phyloP scores from a whole-genome alignment of 1,140 invertebrate genomes.

The Yoshiicerus persimilis region DNA sequence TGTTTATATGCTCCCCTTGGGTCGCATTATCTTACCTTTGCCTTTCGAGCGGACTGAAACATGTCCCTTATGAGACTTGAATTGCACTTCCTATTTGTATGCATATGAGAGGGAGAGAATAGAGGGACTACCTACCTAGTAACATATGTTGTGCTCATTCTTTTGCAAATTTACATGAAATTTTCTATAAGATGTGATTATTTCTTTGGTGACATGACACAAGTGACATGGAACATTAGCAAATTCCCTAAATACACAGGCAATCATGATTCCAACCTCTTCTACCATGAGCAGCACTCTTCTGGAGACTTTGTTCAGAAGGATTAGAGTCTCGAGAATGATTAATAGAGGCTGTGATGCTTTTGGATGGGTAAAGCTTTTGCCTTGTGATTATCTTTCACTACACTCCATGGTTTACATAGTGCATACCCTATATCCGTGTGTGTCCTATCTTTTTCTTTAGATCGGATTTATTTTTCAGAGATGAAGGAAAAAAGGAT shows the following conservation, averaged over 20 bases:
- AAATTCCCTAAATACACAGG: background rate
- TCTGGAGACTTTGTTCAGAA: background rate
- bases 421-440: background rate
- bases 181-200: background rate
- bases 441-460: background rate
- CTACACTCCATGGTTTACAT: background rate
- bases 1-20: conserved; percentile 32
- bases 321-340: background rate
- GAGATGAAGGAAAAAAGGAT: background rate
- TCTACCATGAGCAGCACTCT: background rate
- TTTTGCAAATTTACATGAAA: background rate
- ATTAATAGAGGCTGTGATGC: background rate
- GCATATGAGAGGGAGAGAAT: background rate
- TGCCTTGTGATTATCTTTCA: background rate
- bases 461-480: background rate
- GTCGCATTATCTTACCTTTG: conserved; percentile 34
- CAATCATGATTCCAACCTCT: background rate
- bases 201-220: background rate
- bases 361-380: background rate
- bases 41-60: background rate
- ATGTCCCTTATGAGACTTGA: conserved; percentile 17
- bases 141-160: background rate
- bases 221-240: background rate
- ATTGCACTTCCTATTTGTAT: background rate
- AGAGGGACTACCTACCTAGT: background rate